Percentiles rank a stretch among this genome's conserved stretches.
These are phyloP conservation scores for Harpagus bidentatus DNA, from an alignment of 2,113 vertebrate genomes.

Conservation along the genomic window DNA sequence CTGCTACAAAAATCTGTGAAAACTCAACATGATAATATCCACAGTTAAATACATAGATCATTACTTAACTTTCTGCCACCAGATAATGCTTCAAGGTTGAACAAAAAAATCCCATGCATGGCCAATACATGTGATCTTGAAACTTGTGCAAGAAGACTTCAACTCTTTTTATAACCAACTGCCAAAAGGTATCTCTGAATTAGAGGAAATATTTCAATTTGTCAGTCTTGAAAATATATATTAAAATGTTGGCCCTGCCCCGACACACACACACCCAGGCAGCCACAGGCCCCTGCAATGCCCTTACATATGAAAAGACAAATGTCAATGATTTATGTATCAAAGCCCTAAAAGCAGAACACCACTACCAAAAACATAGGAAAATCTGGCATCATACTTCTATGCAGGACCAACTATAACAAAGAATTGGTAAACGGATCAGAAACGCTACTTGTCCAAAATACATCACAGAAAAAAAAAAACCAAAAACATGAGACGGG, in stretches of 20 bases:
- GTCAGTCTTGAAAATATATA: background rate
- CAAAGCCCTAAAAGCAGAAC: background rate
- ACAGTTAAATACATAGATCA: background rate
- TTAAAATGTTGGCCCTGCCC: background rate
- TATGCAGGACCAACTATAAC: background rate
- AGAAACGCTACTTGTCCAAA: background rate
- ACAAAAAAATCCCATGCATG: background rate
- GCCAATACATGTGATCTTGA: background rate
- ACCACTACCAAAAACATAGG: background rate
- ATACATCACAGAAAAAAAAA: background rate
- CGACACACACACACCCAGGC: background rate
- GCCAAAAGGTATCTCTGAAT: background rate
- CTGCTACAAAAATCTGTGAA: background rate
- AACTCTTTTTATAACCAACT: background rate
- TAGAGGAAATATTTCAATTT: background rate
- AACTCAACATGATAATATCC: background rate
- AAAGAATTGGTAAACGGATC: background rate
- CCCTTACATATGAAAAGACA: background rate
- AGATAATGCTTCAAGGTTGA: background rate
- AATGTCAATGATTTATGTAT: background rate
- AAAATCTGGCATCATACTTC: background rate
- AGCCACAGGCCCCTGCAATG: background rate
- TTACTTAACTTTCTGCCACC: background rate
- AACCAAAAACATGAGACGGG: rapidly evolving
- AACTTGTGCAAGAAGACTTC: background rate